Percentiles rank a stretch among this genome's conserved stretches.
Conservation (phyloP, 2,888 invertebrate genomes). For the Epirrhoe tristata region DNA sequence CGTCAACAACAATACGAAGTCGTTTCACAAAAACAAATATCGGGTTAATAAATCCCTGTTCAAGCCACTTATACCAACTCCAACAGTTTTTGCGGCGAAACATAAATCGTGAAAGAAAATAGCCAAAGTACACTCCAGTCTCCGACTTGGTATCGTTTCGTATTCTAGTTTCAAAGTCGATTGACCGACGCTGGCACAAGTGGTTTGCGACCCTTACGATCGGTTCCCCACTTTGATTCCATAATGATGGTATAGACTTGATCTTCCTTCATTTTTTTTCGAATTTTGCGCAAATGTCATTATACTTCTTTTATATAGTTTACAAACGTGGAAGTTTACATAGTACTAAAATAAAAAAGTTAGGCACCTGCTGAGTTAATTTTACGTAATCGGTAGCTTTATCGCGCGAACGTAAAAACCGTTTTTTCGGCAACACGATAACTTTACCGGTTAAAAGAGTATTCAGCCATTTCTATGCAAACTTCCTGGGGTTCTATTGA, state of each 20-base stretch:
- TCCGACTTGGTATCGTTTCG: slow-evolving; percentile 44
- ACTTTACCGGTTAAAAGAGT: background rate
- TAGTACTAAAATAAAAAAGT: background rate
- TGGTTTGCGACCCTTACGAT: slow-evolving; percentile 34
- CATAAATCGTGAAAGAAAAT: slow-evolving; percentile 44
- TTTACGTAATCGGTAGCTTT: background rate
- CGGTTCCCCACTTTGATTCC: slow-evolving; percentile 23
- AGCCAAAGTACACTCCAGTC: slow-evolving; percentile 43
- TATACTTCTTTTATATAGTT: too few relatives aligned
- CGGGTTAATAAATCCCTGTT: slow-evolving; percentile 21
- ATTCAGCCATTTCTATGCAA: slow-evolving; percentile 2
- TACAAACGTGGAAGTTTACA: too few relatives aligned
- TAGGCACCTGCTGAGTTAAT: background rate
- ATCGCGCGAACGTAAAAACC: background rate
- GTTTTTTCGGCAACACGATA: background rate
- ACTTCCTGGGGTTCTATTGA: slow-evolving; percentile 10
- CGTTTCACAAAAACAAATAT: slow-evolving; percentile 8
- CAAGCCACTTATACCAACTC: slow-evolving; percentile 19
- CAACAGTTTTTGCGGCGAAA: slow-evolving; percentile 26
- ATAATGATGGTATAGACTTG: background rate
- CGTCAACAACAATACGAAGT: background rate
- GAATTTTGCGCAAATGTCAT: background rate
- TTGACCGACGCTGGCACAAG: slow-evolving; percentile 54
- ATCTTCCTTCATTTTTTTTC: background rate
- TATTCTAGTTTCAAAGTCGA: slow-evolving; percentile 63